Evolutionary conservation across 2,113 vertebrate species (phyloP), one percentile per base, ranked within the genome.

Genomic region (Embiotoca jacksoni): DNA sequence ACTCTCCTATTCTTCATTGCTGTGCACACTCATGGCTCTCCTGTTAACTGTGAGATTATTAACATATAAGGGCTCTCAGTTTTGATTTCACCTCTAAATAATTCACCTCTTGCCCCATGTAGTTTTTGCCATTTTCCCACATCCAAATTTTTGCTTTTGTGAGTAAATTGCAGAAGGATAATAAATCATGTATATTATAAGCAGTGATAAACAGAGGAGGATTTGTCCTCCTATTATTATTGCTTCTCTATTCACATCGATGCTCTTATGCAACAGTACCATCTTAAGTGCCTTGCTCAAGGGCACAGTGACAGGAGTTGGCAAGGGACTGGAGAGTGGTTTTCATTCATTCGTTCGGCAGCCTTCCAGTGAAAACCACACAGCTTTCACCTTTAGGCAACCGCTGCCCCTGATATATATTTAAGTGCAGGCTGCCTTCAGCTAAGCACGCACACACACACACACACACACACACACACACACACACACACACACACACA

Each of bases 381-480:
- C 71, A 78, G 73, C 72, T 76, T 83, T 81, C 88, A 83, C 88
- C 84, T 92, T 76, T 80, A 83, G 85, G 82, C 87, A 73, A 75
- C 75, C 56, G 33, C 75, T 74, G 82, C 66, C 82, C 85, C 84
- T 81, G 72, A 89, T 85, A 85, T 92, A 89, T 88, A 89, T 84
- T 91, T 84, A 88, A 90, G 83, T 67, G 70, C 74, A 81, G 50
- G 80, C 60, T 71, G 80, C 82, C 75, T 64, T 80, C 53, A 73
- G 80, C 63, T 5, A 72, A 49, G 74, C 57, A 62, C 70, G 73
- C 36, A 57, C 55, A 32, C 64, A 37, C 60, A 77, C 57, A 74
- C 39, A 75, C 70, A 78, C 35, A 61, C 54, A 31, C 62, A 36
- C 59, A 76, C 56, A 76, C 46, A 46, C 44, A 46, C 44, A 46